A percentile compares a stretch with the other conserved stretches of the same genome.
These are phyloP conservation scores for Festucalex cinctus DNA, from an alignment of 2,113 vertebrate species.

Conservation along the genomic window DNA sequence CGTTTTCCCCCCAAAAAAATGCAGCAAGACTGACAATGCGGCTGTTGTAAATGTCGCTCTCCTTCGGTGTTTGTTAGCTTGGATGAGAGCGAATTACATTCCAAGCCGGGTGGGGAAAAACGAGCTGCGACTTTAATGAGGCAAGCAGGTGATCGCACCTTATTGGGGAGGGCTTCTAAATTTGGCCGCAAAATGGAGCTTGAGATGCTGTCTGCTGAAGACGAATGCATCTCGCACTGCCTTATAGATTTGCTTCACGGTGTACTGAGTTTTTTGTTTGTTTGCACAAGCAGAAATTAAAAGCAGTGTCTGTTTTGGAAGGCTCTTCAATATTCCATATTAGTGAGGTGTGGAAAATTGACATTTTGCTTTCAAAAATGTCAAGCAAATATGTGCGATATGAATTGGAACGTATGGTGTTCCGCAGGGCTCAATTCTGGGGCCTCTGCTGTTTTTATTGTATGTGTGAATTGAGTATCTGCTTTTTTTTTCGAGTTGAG, in stretches of 20 bases:
- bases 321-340: background rate
- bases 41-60: background rate
- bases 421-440: too few relatives aligned
- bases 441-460: too few relatives aligned
- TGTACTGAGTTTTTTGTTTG: background rate
- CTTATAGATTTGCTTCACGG: background rate
- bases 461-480: too few relatives aligned
- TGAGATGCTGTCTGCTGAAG: background rate
- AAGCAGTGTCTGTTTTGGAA: background rate
- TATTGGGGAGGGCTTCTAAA: constrained; percentile 19
- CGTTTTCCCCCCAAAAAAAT: background rate
- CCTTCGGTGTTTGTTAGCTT: constrained; percentile 21
- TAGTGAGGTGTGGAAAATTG: too few relatives aligned
- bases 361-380: too few relatives aligned
- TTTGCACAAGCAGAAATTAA: background rate
- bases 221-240: background rate
- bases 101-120: constrained; percentile 8
- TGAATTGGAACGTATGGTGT: too few relatives aligned
- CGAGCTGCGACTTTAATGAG: constrained; percentile 34
- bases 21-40: background rate
- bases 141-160: constrained; percentile 26
- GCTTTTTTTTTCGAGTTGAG: too few relatives aligned
- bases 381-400: too few relatives aligned
- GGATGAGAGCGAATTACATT: constrained; percentile 24
- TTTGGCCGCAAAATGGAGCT: background rate